Evolutionary conservation across 2,113 vertebrate genomes (phyloP), one percentile per base, ranked within the genome.

Genomic region (Oncorhynchus clarkii): DNA sequence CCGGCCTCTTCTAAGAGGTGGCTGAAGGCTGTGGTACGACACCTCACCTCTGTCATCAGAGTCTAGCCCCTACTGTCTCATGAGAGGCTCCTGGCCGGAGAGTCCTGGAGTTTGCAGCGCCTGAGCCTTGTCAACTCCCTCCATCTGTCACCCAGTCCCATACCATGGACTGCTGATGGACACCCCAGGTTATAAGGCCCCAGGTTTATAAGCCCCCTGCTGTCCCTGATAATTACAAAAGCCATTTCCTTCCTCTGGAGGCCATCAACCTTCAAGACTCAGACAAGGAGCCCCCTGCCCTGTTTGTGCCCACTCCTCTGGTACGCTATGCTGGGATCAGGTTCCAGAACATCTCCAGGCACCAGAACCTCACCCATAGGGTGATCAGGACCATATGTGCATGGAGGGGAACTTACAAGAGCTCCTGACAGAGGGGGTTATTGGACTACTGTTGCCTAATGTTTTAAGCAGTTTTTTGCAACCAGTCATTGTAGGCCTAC

Each of bases 81-180:
- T 29, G 48, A 83, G 16, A 24, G 6, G 64, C 60, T 54, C 27
- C 13, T 60, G 67, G 18, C n/a, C 13, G 20, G 13, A 76, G 62
- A 84, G 80, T 75, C 29, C 54, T 65, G 69, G 22, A 78, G 70
- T 18, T 29, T 78, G 45, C 65, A 39, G 3, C 31, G 60, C 57
- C 45, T 81, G 51, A 84, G 73, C 76, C 22, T 39, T 39, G 70
- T 73, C 18, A 65, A 71, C 16, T 64, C 70, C 16, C n/a, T 62
- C 14, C 76, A 68, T 31, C 45, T 73, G 29, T 72, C 81, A 1
- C 8, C 13, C 70, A 66, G 3, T 31, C 54, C 29, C 70, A 26
- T 18, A 51, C 76, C 34, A 66, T 68, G 12, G 22, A 76, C 70
- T 48, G 77, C 31, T 78, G 39, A 31, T 73, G 70, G 26, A 77